phyloP scores from a whole-genome alignment of 1,140 invertebrate species.

The Cylas formicarius region DNA sequence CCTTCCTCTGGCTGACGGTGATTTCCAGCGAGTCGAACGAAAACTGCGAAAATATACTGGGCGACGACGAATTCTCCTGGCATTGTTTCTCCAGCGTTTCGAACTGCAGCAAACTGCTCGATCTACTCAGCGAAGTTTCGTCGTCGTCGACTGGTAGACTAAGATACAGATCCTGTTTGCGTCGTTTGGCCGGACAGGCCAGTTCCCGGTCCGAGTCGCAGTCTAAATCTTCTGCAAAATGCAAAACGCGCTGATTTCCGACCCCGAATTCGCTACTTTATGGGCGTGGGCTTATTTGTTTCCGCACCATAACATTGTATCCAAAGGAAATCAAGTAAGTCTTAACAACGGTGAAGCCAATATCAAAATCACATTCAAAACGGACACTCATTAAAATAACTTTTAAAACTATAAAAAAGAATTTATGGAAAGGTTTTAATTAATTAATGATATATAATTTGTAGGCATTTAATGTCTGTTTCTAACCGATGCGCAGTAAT shows the following conservation, averaged over 20 bases:
- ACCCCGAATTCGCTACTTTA: too few relatives aligned
- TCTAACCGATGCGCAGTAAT: too few relatives aligned
- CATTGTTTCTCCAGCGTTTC: conserved; percentile 69
- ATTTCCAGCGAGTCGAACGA: conserved; percentile 51
- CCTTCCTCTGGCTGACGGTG: conserved; percentile 49
- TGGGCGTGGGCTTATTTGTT: too few relatives aligned
- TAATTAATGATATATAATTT: too few relatives aligned
- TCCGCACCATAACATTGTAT: too few relatives aligned
- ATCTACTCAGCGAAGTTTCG: conserved; percentile 56
- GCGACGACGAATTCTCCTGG: conserved; percentile 44
- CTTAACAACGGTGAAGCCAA: too few relatives aligned
- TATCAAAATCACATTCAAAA: too few relatives aligned
- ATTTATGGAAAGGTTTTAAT: too few relatives aligned
- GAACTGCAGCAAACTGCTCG: conserved; percentile 72
- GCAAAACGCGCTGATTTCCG: conserved; percentile 2
- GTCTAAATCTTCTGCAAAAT: conserved; percentile 44
- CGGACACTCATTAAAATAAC: too few relatives aligned
- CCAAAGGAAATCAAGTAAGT: too few relatives aligned
- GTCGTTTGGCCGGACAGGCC: conserved; percentile 69
- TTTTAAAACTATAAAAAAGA: too few relatives aligned
- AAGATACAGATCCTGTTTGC: conserved; percentile 49
- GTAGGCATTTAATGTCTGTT: too few relatives aligned
- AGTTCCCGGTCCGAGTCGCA: conserved; percentile 68
- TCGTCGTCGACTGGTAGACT: conserved; percentile 42
- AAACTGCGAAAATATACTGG: conserved; percentile 44